These are phyloP conservation scores for Catharus minimus DNA, from an alignment of 2,113 vertebrate species.

Conservation along the genomic window DNA sequence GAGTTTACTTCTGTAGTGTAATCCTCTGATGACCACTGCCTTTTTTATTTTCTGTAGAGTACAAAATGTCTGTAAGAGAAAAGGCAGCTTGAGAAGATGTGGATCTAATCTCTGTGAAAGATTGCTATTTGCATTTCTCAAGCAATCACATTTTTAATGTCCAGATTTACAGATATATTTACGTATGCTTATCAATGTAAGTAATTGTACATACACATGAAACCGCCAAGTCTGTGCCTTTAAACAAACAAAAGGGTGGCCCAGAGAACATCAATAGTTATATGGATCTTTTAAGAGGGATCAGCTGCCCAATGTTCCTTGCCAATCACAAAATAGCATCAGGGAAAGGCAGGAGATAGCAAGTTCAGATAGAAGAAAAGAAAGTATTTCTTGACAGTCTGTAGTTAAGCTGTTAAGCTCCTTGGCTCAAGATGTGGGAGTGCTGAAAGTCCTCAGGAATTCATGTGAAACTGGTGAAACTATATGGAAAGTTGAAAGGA, in stretches of 20 bases:
- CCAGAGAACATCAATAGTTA: not conserved
- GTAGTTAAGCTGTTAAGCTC: not conserved
- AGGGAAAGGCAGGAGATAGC: not conserved
- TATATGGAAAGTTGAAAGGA: not conserved
- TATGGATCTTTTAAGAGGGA: not conserved
- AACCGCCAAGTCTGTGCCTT: not conserved
- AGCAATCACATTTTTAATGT: not conserved
- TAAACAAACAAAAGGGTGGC: not conserved
- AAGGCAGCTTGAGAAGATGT: not conserved
- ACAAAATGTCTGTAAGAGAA: not conserved
- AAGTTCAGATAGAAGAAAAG: not conserved
- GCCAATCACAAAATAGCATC: not conserved
- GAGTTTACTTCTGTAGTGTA: not conserved
- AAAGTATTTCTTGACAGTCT: not conserved
- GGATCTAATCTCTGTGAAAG: not conserved
- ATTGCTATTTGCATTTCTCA: not conserved
- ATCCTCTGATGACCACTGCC: not conserved
- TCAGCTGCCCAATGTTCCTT: not conserved
- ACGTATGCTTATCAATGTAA: not conserved
- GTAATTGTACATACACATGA: not conserved
- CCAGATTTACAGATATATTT: not conserved
- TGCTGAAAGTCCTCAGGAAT: not conserved
- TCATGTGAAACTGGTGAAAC: not conserved
- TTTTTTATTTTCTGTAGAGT: not conserved
- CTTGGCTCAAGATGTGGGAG: not conserved